Conservation (phyloP, 2,113 vertebrate genomes). For the Leptosomus discolor region DNA sequence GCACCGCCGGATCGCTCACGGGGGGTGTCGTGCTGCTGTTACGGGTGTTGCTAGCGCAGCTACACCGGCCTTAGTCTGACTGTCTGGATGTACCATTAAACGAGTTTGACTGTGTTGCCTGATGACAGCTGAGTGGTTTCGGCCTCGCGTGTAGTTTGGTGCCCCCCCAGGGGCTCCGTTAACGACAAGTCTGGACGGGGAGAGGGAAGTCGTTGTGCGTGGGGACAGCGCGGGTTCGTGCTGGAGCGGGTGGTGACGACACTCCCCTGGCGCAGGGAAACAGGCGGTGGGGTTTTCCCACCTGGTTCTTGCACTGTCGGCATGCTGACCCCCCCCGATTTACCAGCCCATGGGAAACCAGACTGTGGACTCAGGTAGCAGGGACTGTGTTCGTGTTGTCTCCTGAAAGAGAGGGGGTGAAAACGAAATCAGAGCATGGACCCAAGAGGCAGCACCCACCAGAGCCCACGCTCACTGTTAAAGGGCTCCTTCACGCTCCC, state of each 20-base stretch:
- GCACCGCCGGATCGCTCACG: neutral
- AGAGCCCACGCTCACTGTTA: fast-evolving
- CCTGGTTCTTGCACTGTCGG: neutral
- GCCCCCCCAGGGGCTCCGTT: neutral
- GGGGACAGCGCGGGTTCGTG: fast-evolving
- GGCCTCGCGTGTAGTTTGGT: neutral
- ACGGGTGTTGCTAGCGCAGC: neutral
- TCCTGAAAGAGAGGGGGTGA: neutral
- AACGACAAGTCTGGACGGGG: neutral
- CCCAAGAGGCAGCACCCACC: neutral
- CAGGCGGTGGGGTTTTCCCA: neutral
- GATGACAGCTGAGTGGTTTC: neutral
- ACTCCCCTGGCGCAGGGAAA: neutral
- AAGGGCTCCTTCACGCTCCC: fast-evolving
- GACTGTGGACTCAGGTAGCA: fast-evolving
- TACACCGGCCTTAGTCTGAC: neutral
- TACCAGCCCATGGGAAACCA: fast-evolving
- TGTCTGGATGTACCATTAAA: conserved; percentile 19
- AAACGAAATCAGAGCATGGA: neutral
- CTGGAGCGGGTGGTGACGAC: neutral
- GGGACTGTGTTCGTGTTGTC: neutral
- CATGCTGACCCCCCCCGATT: fast-evolving
- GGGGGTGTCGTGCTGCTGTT: neutral
- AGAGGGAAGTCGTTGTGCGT: neutral
- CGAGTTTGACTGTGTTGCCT: neutral